Conservation (phyloP, 2,888 invertebrate genomes). For the Trisateles emortualis region DNA sequence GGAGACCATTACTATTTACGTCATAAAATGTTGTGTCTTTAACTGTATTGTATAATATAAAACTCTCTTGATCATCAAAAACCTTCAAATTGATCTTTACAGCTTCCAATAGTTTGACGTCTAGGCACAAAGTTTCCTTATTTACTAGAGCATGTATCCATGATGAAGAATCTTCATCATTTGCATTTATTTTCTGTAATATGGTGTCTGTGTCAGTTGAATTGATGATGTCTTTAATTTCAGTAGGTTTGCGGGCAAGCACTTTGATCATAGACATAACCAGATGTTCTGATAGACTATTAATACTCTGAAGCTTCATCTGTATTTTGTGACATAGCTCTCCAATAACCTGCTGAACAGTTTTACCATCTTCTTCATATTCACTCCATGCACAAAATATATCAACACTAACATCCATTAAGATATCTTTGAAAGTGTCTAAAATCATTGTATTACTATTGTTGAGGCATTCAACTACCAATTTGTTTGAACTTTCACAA, state of each 20-base stretch:
- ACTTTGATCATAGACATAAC: constrained; percentile 69
- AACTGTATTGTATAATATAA: constrained; percentile 54
- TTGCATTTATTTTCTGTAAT: constrained; percentile 60
- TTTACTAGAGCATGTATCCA: constrained; percentile 72
- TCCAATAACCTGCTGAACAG: constrained; percentile 73
- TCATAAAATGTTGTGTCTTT: background rate
- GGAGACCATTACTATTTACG: constrained; percentile 46
- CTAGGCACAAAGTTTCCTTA: constrained; percentile 63
- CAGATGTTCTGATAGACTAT: constrained; percentile 62
- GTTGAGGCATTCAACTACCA: constrained; percentile 60
- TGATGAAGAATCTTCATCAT: constrained; percentile 52
- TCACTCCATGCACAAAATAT: constrained; percentile 82
- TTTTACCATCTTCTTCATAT: constrained; percentile 68
- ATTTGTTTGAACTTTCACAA: constrained; percentile 54
- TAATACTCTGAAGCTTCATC: constrained; percentile 51
- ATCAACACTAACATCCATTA: constrained; percentile 77
- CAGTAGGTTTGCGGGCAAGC: constrained; percentile 69
- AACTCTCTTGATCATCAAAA: constrained; percentile 60
- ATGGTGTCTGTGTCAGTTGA: constrained; percentile 58
- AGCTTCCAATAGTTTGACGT: constrained; percentile 55
- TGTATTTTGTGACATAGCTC: constrained; percentile 69
- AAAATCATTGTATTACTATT: constrained; percentile 64
- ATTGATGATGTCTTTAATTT: constrained; percentile 67
- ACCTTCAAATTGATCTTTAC: constrained; percentile 57
- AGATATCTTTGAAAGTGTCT: constrained; percentile 66